Evolutionary conservation across 1,140 invertebrate species (phyloP), one percentile per base, ranked within the genome.

Genomic region (Sminthurinus signatus): DNA sequence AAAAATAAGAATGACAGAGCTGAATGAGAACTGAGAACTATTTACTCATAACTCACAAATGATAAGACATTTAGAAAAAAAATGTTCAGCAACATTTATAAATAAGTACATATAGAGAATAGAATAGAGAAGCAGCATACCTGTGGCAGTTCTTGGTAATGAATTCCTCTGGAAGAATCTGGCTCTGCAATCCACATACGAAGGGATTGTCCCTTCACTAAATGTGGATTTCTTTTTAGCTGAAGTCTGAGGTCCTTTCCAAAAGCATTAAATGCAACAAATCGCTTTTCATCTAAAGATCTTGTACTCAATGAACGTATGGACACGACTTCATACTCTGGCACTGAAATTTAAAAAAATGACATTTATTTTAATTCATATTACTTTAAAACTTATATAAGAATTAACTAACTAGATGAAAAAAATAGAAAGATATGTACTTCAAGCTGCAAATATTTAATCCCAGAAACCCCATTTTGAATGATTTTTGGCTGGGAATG

Each of bases 101-200:
- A 36, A 42, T n/a, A 42, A 36, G 21, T 52, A 29, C n/a, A 36
- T 56, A 14, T 25, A n/a, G n/a, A n/a, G n/a, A n/a, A n/a, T n/a
- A n/a, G n/a, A n/a, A n/a, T n/a, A n/a, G n/a, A n/a, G n/a, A n/a
- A n/a, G n/a, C 25, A 23, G 21, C 43, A 31, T 77, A 87, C 86
- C 79, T 85, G 78, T 57, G 78, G 78, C 70, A 88, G 80, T 76
- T 88, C 85, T 72, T 88, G 81, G 72, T 88, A 86, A 69, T 85
- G 82, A n/a, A 89, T 80, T 55, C 86, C 86, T 74, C 87, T 84
- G 36, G 77, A 85, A 76, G 76, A 81, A 77, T 82, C 88, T 74
- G 77, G 83, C 71, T 81, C 79, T 48, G 87, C 87, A 36, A 81
- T 83, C 83, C 86, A 91, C 80, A 93, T 84, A 73, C 86, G 86